Conservation (phyloP, 2,888 invertebrate species). For the Augochlorella aurata region DNA sequence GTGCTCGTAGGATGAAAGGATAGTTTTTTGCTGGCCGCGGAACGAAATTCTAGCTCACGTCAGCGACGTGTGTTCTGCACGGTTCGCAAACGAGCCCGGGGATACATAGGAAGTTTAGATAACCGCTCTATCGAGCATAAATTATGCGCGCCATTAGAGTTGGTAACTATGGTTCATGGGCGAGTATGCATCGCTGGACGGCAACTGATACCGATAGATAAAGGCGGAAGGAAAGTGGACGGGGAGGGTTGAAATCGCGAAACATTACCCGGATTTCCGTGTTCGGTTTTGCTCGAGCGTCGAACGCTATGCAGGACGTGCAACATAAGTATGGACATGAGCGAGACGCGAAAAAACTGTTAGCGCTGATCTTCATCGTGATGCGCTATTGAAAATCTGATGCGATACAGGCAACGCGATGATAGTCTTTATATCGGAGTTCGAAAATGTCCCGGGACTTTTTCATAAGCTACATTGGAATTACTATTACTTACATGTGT, state of each 20-base stretch:
- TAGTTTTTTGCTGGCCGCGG: neutral
- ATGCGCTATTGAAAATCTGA: neutral
- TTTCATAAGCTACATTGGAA: too few species aligned
- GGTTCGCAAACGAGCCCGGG: conserved; percentile 16
- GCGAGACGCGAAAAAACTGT: neutral
- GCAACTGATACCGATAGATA: conserved; percentile 67
- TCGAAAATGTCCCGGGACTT: too few species aligned
- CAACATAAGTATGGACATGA: neutral
- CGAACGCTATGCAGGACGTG: neutral
- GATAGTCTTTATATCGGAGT: neutral
- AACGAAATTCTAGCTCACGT: conserved; percentile 51
- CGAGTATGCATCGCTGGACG: conserved; percentile 71
- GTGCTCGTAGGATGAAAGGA: neutral
- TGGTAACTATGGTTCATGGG: conserved; percentile 72
- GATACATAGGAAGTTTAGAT: conserved; percentile 62
- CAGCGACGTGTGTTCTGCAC: conserved; percentile 37
- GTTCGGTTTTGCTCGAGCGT: conserved; percentile 12
- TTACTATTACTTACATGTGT: too few species aligned
- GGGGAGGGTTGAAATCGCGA: conserved; percentile 12
- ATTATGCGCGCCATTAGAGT: conserved; percentile 77
- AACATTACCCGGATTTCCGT: conserved; percentile 53
- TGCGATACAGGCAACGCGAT: neutral
- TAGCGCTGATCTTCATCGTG: neutral
- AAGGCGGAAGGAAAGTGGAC: conserved; percentile 49
- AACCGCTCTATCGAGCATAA: conserved; percentile 73